A percentile compares a stretch with the other conserved stretches of the same genome.
Conservation (phyloP, 2,888 invertebrate species). For the Oscheius sp. region DNA sequence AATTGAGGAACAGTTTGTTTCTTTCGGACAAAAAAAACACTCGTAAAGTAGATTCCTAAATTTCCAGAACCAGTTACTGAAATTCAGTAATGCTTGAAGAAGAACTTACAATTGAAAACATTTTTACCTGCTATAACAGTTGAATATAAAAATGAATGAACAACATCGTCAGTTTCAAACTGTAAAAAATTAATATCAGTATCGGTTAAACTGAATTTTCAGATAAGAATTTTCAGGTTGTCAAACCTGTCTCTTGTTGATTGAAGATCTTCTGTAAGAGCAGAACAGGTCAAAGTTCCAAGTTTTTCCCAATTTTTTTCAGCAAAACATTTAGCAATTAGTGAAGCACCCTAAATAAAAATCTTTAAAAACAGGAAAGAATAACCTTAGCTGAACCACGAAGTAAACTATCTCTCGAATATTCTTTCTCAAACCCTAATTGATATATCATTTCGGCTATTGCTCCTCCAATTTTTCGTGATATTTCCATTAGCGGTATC, state of each 20-base stretch:
- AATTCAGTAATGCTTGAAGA: not conserved
- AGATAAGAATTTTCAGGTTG: not conserved
- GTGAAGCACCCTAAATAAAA: conserved; percentile 18
- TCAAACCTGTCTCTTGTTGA: not conserved
- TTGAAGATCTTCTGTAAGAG: conserved; percentile 7
- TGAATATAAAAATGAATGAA: conserved; percentile 49
- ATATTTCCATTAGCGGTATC: conserved; percentile 46
- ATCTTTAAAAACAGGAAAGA: not conserved
- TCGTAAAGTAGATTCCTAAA: conserved; percentile 49
- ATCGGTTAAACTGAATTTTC: not conserved
- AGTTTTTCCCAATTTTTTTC: conserved; percentile 27
- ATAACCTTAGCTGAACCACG: conserved; percentile 45
- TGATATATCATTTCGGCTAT: conserved; percentile 42
- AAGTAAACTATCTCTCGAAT: conserved; percentile 42
- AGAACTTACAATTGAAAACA: conserved; percentile 45
- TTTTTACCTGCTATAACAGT: conserved; percentile 46
- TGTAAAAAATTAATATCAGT: conserved; percentile 24
- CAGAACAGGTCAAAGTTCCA: not conserved
- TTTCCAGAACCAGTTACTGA: conserved; percentile 44
- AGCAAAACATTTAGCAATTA: not conserved
- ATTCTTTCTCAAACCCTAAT: conserved; percentile 42
- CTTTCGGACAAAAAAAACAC: conserved; percentile 43
- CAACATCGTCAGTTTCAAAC: conserved; percentile 41
- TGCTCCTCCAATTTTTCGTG: conserved; percentile 34
- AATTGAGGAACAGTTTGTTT: conserved; percentile 37